Percentiles rank a stretch among this genome's conserved stretches.
Conservation (phyloP, 2,888 invertebrate genomes). For the Drosophila acutilabella region DNA sequence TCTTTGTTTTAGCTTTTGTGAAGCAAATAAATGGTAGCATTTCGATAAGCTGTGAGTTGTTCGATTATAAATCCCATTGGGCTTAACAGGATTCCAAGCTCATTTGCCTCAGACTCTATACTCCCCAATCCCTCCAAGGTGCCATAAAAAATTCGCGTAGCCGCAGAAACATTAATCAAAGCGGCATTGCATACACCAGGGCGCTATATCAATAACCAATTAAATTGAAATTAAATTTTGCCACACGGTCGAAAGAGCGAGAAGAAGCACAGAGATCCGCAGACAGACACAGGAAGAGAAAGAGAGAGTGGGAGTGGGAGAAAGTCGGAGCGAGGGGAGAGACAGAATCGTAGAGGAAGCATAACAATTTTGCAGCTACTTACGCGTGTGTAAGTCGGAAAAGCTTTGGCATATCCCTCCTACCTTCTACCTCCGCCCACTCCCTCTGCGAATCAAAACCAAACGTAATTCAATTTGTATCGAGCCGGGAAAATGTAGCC, state of each 20-base stretch:
- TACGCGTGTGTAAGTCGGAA: conserved; percentile 60
- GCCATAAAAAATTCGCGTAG: conserved; percentile 74
- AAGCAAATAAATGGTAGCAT: conserved; percentile 34
- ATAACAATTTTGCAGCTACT: conserved; percentile 75
- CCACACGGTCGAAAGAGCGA: conserved; percentile 45
- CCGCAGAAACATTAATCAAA: conserved; percentile 78
- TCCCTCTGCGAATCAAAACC: background rate
- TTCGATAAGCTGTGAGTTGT: conserved; percentile 36
- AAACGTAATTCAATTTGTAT: conserved; percentile 75
- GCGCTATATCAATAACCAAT: conserved; percentile 78
- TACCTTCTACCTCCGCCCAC: background rate
- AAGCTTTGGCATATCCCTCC: conserved; percentile 54
- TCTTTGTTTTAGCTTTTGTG: conserved; percentile 19
- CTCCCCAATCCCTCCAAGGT: conserved; percentile 64
- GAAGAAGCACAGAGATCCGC: conserved; percentile 26
- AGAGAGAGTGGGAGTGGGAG: conserved; percentile 1
- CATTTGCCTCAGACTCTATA: conserved; percentile 17
- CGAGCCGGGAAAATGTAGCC: conserved; percentile 63
- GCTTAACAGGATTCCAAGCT: conserved; percentile 40
- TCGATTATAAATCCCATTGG: conserved; percentile 42
- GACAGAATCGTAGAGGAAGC: conserved; percentile 46
- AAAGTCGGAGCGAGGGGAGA: background rate
- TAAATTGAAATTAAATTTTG: conserved; percentile 78
- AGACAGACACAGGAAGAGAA: conserved; percentile 9
- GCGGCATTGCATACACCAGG: conserved; percentile 72